Evolutionary conservation across 2,888 invertebrate genomes (phyloP).

Genomic region (Macrophya alboannulata): DNA sequence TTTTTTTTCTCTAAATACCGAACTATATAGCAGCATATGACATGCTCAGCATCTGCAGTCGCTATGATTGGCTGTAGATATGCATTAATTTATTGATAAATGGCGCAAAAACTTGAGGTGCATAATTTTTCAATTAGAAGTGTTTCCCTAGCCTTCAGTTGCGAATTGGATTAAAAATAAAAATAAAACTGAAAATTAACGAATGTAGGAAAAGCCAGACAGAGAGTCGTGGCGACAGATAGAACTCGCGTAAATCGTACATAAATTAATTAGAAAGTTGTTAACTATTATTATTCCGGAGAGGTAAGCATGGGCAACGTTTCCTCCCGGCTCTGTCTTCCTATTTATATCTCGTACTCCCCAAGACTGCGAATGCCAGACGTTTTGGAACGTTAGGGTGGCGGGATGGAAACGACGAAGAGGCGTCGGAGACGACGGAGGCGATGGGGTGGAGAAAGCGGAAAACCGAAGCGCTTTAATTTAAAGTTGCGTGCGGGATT

Average conservation of each 20-base stretch:
- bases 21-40: too few relatives aligned
- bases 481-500: constrained; percentile 72
- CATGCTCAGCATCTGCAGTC: constrained; percentile 5
- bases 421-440: constrained; percentile 39
- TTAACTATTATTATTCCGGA: constrained; percentile 48
- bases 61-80: background rate
- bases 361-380: constrained; percentile 52
- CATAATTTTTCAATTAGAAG: background rate
- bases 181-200: background rate
- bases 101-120: background rate
- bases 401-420: constrained; percentile 16
- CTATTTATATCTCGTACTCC: constrained; percentile 56
- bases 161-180: background rate
- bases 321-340: constrained; percentile 2
- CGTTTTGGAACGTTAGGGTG: constrained; percentile 49
- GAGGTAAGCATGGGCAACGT: constrained; percentile 32
- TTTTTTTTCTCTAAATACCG: too few relatives aligned
- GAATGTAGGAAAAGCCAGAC: background rate
- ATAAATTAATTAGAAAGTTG: constrained; percentile 57
- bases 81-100: background rate
- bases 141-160: background rate
- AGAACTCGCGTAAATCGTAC: constrained; percentile 41
- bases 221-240: background rate
- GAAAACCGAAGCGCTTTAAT: constrained; percentile 65
- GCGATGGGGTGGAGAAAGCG: constrained; percentile 35